A percentile compares a stretch with the other conserved stretches of the same genome.
phyloP scores from a whole-genome alignment of 2,113 vertebrate genomes.

The pig (Sus scrofa) region T2T-Sscrofa CM000816.6:11526001-11526500 shows the following conservation, averaged over 20 bases:
- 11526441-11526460: too few relatives aligned
- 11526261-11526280: too few relatives aligned
- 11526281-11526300: too few relatives aligned
- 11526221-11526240: not conserved
- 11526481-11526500: too few relatives aligned
- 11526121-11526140: not conserved
- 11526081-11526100: not conserved
- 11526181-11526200: not conserved
- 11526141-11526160: fast-evolving
- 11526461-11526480: too few relatives aligned
- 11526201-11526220: too few relatives aligned
- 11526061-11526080: not conserved
- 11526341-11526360: too few relatives aligned
- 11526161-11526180: not conserved
- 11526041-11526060: not conserved
- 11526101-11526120: not conserved
- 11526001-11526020: not conserved
- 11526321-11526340: too few relatives aligned
- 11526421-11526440: too few relatives aligned
- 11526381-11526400: not conserved
- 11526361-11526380: not conserved
- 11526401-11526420: too few relatives aligned
- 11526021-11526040: not conserved
- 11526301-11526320: not conserved
- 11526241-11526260: too few relatives aligned